Percentiles rank a stretch among this genome's conserved stretches.
phyloP scores from a whole-genome alignment of 2,113 vertebrate genomes.

The Chaetodon auriga region DNA sequence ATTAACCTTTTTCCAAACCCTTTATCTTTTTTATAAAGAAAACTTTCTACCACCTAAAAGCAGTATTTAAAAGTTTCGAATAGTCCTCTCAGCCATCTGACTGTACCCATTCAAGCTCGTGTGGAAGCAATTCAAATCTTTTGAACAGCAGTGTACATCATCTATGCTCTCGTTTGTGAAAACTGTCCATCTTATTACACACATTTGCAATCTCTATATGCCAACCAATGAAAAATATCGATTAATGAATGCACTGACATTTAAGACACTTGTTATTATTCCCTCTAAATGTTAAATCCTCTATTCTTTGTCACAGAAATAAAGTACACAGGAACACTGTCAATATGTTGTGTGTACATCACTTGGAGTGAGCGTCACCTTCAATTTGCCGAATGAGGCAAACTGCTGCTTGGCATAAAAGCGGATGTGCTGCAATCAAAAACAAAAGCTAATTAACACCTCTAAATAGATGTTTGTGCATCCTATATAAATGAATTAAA shows the following conservation, averaged over 20 bases:
- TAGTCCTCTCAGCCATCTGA: too few species aligned
- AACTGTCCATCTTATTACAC: conserved; percentile 8
- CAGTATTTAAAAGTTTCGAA: too few species aligned
- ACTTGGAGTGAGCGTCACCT: conserved; percentile 11
- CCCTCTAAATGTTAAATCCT: conserved; percentile 23
- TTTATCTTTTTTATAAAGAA: too few species aligned
- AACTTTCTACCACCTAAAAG: too few species aligned
- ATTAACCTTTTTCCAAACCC: too few species aligned
- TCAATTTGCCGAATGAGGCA: conserved; percentile 4
- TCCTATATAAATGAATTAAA: neutral
- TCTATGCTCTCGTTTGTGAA: conserved; percentile 3
- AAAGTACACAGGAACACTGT: conserved; percentile 20
- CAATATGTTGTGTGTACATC: conserved; percentile 7
- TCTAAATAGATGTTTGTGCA: neutral
- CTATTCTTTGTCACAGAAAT: conserved; percentile 26
- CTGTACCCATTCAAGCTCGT: too few species aligned
- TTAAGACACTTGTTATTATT: neutral
- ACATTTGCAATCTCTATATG: neutral
- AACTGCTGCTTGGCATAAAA: neutral
- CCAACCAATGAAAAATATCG: conserved; percentile 10
- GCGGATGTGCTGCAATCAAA: conserved; percentile 6
- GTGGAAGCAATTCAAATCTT: too few species aligned
- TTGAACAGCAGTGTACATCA: neutral
- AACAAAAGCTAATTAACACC: conserved; percentile 34
- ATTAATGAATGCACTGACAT: conserved; percentile 15